These are phyloP conservation scores for Achlya flavicornis DNA, from an alignment of 2,888 invertebrate genomes.

Conservation along the genomic window DNA sequence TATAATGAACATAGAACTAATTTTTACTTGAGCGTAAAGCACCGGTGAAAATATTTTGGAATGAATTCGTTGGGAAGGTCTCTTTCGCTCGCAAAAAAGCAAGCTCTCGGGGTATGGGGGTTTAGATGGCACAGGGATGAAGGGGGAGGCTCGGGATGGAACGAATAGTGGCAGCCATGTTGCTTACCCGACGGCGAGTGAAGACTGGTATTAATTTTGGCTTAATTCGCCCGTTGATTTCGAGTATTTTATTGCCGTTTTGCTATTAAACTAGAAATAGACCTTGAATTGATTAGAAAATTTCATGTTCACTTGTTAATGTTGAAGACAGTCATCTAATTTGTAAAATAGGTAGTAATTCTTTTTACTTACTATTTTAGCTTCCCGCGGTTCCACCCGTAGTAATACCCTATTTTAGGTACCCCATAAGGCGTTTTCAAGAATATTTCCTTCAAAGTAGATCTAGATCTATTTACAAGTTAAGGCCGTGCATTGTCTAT, in stretches of 20 bases:
- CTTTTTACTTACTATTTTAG: too few relatives aligned
- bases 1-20: accelerated
- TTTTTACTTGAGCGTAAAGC: constrained; percentile 28
- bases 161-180: constrained; percentile 73
- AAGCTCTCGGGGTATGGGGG: constrained; percentile 59
- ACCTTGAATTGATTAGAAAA: background rate
- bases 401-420: background rate
- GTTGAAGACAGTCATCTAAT: too few relatives aligned
- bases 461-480: too few relatives aligned
- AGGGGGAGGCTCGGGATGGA: constrained; percentile 42
- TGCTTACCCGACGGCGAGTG: constrained; percentile 72
- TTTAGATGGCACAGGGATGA: constrained; percentile 43
- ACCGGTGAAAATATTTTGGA: constrained; percentile 79
- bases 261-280: constrained; percentile 26
- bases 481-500: too few relatives aligned
- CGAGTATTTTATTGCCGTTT: constrained; percentile 62
- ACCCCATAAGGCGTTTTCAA: too few relatives aligned
- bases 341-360: too few relatives aligned
- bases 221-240: constrained; percentile 75
- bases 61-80: constrained; percentile 80
- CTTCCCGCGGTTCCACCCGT: too few relatives aligned
- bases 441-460: too few relatives aligned
- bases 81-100: constrained; percentile 83
- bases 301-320: background rate
- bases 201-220: constrained; percentile 81